Base-by-base conservation (phyloP, 2,113 vertebrate species). In the Mobula hypostoma region DNA sequence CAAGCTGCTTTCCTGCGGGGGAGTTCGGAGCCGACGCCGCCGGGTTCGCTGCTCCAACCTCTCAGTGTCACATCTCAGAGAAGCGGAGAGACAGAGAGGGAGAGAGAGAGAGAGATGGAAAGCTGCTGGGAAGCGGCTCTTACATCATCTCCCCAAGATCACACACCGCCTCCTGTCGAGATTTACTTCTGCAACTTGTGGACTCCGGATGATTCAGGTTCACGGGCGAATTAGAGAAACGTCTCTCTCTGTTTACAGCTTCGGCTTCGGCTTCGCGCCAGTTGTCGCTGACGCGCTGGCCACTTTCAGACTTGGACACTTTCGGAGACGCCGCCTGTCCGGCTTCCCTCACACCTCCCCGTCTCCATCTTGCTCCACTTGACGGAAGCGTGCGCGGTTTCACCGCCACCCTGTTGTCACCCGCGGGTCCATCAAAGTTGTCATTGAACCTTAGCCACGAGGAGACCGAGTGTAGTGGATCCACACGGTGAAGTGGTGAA, bases 141-240 rank as follows among this genome's bases (percentile, higher is more conserved):
- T 74, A 93, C 90, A 93, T 70, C 68, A 93, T 93, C 32, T 72
- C 68, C 88, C 88, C 32, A 72, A 74, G 21, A 66, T 19, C 61
- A 32, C 83, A 88, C 85, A 68, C 85, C 85, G 61, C 85, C 85
- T 90, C 85, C 85, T 90, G 85, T 32, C 85, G 85, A 66, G 29
- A 66, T 90, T n/a, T 7, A 90, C 85, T 90, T 90, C 61, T 90
- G 29, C 61, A 90, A 90, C 85, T 90, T 90, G 85, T 15, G 29
- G 61, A 32, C 58, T 88, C 85, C 8, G 82, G 58, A 87, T 87
- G 83, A 63, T 63, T 87, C 85, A 66, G 85, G 29, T 32, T 90
- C 29, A 66, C 29, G 17, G 24, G 29, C 29, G 19, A 29, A 63
- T 7, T 7, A 2, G 9, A 15, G 4, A 63, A n/a, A 63, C 21